These are phyloP conservation scores for Urosaurus nigricauda DNA, from an alignment of 2,797 vertebrate genomes.

Conservation along the genomic window DNA sequence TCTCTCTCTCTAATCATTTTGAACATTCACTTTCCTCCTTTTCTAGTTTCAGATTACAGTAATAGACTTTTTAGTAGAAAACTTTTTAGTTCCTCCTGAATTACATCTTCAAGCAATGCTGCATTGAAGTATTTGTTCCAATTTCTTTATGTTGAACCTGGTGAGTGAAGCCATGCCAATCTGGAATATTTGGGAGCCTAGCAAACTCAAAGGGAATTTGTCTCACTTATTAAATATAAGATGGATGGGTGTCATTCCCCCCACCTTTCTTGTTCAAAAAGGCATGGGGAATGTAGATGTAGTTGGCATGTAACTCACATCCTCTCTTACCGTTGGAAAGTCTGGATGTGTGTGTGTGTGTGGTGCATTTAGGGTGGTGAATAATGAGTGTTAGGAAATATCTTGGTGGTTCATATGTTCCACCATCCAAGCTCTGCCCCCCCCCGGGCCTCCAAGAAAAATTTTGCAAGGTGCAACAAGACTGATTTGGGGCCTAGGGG, in stretches of 20 bases:
- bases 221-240: background rate
- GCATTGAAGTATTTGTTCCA: background rate
- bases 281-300: background rate
- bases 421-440: background rate
- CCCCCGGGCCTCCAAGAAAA: no score
- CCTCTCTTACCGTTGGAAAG: background rate
- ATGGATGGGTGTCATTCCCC: background rate
- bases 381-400: background rate
- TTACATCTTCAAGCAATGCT: background rate
- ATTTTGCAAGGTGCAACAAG: no score
- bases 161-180: background rate
- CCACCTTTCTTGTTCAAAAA: background rate
- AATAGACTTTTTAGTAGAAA: background rate
- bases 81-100: background rate
- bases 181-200: background rate
- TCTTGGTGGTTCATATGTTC: background rate
- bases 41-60: background rate
- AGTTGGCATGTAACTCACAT: background rate
- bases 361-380: background rate
- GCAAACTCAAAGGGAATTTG: background rate
- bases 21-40: background rate
- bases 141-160: background rate
- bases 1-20: background rate
- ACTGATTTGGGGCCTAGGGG: no score
- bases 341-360: background rate